Conservation (phyloP, 2,888 invertebrate species). For the Spisula subtruncata region DNA sequence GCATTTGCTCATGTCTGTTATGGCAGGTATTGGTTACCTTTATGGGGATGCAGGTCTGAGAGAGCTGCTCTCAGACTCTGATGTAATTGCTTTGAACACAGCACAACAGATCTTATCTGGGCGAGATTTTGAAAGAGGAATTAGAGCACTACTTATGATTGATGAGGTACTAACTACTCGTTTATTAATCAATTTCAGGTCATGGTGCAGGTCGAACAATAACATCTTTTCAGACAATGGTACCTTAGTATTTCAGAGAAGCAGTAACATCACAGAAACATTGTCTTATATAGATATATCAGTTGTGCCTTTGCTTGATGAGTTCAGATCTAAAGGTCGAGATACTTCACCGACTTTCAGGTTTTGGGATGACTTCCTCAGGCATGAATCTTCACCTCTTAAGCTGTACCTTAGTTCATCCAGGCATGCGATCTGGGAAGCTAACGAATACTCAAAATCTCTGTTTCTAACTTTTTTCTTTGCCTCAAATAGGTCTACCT, state of each 20-base stretch:
- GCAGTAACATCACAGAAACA: not conserved
- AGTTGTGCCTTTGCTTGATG: conserved; percentile 29
- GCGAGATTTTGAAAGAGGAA: conserved; percentile 37
- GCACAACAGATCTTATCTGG: conserved; percentile 16
- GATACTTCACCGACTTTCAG: conserved; percentile 22
- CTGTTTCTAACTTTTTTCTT: conserved; percentile 29
- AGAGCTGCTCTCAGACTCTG: not conserved
- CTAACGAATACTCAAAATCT: conserved; percentile 37
- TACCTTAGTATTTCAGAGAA: not conserved
- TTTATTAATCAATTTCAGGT: conserved; percentile 9
- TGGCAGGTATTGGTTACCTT: conserved; percentile 26
- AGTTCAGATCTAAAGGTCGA: conserved; percentile 16
- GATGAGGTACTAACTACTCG: conserved; percentile 27
- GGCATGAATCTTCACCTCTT: not conserved
- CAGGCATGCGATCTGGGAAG: conserved; percentile 8
- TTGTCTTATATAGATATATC: not conserved
- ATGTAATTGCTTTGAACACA: conserved; percentile 21
- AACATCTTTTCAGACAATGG: not conserved
- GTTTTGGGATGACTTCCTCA: conserved; percentile 39
- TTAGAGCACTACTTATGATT: conserved; percentile 19
- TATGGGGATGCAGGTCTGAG: conserved; percentile 37
- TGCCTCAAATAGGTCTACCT: conserved; percentile 41
- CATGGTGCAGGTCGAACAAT: conserved; percentile 26
- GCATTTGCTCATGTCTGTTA: conserved; percentile 27
- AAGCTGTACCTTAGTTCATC: not conserved